A percentile compares a stretch with the other conserved stretches of the same genome.
Conservation (phyloP, 2,888 invertebrate species). For the Dynastes grantii region DNA sequence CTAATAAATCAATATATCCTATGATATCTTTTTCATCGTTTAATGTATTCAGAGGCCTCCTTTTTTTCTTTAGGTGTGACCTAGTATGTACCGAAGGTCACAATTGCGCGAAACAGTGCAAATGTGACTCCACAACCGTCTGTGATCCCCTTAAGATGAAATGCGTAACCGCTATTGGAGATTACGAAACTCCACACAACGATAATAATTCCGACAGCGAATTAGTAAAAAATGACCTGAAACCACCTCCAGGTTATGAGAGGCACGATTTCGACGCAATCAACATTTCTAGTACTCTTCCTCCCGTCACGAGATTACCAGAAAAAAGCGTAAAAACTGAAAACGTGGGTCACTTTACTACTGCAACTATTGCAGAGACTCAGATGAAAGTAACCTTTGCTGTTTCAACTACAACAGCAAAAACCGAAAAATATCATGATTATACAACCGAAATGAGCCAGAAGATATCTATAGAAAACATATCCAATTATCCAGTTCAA, state of each 20-base stretch:
- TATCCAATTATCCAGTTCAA: neutral
- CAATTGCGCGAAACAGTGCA: slow-evolving; percentile 24
- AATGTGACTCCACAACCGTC: slow-evolving; percentile 13
- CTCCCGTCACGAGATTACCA: neutral
- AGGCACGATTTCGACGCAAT: slow-evolving; percentile 4
- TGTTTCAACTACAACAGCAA: neutral
- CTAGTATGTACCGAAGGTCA: slow-evolving; percentile 35
- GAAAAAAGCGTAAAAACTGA: neutral
- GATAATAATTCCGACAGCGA: neutral
- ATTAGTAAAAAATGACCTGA: neutral
- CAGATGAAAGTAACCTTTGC: neutral
- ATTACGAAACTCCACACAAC: neutral
- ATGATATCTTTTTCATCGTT: slow-evolving; percentile 11
- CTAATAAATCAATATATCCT: neutral
- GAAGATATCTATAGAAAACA: neutral
- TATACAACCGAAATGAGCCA: neutral
- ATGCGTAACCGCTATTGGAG: neutral
- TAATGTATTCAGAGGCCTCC: neutral
- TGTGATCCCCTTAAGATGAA: slow-evolving; percentile 32
- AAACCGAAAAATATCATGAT: neutral
- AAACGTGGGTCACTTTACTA: neutral
- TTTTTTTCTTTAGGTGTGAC: slow-evolving; percentile 24
- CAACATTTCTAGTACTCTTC: neutral
- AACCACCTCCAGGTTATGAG: neutral
- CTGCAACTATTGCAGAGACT: neutral